Percentiles rank a stretch among this genome's conserved stretches.
These are phyloP conservation scores for Dryobota labecula DNA, from an alignment of 2,888 invertebrate species.

Conservation along the genomic window DNA sequence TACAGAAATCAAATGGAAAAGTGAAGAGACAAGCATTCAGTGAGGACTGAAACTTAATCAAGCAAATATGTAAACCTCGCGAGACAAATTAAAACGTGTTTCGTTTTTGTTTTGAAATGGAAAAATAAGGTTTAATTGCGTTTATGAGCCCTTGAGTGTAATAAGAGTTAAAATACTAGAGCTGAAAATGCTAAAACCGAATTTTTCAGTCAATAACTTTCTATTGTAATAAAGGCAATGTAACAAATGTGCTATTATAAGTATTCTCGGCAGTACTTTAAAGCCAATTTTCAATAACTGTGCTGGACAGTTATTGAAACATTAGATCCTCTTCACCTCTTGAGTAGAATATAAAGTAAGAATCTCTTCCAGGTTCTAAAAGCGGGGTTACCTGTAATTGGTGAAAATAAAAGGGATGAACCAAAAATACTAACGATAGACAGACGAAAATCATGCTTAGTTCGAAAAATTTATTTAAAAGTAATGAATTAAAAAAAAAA, in stretches of 20 bases:
- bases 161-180: constrained; percentile 21
- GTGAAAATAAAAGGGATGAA: neutral
- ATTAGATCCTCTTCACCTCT: constrained; percentile 22
- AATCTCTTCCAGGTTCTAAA: neutral
- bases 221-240: constrained; percentile 2
- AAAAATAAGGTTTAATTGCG: constrained; percentile 31
- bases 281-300: constrained; percentile 12
- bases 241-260: neutral
- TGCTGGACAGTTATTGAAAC: constrained; percentile 26
- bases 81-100: constrained; percentile 38
- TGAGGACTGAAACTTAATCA: constrained; percentile 56
- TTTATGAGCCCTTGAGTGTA: constrained; percentile 29
- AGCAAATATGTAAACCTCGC: constrained; percentile 47
- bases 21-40: constrained; percentile 29
- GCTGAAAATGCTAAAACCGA: neutral
- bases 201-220: constrained; percentile 21
- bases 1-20: constrained; percentile 14
- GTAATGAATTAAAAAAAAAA: no score
- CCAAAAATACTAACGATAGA: neutral
- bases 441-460: neutral
- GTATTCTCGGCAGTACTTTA: constrained; percentile 5
- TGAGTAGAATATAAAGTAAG: neutral
- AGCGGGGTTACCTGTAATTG: neutral
- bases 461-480: neutral
- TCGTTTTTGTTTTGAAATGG: constrained; percentile 29